Evolutionary conservation across 2,113 vertebrate genomes (phyloP), one percentile per base, ranked within the genome.

Genomic region (Hemibates koningsi): DNA sequence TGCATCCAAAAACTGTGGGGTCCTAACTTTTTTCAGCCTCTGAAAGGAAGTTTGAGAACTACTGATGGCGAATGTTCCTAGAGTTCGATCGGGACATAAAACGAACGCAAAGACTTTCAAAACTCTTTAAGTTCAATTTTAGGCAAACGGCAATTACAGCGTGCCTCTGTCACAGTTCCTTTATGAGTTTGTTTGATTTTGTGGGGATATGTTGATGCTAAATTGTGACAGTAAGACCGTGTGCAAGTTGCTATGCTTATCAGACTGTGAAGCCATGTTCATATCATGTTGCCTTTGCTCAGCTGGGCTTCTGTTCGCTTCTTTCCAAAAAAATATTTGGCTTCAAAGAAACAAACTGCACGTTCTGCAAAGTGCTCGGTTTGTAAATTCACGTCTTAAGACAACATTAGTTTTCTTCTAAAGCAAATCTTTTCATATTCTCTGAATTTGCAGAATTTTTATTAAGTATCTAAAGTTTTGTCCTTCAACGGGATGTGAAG

Each of bases 1-100:
- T 73, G 41, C 41, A 73, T 48, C 16, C 24, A 50, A 32, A 32
- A 48, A 76, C 9, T 12, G 16, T 12, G 71, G 43, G 71, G 16
- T 29, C 24, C 27, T 29, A 7, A 19, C 16, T 12, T 78, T 78
- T 78, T 78, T 50, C 24, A 29, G 24, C 71, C 0, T 78, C 19
- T 78, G 71, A 78, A 50, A 52, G 27, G 19, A 76, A 19, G 71
- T 78, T 78, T 78, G 71, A 50, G 71, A 78, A 50, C 45, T 7
- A 13, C 73, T 52, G 73, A 66, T 78, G 27, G 54, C 5, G 12
- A 19, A 7, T 3, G 29, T 14, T 81, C 2, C 38, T 6, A n/a
- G 73, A 9, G n/a, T 6, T 21, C 0, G 9, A 24, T 29, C 7
- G 1, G 73, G 48, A 57, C 63, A 12, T 41, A 78, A 32, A 50